phyloP scores from a whole-genome alignment of 1,140 invertebrate genomes.

The Mercenaria mercenaria region DNA sequence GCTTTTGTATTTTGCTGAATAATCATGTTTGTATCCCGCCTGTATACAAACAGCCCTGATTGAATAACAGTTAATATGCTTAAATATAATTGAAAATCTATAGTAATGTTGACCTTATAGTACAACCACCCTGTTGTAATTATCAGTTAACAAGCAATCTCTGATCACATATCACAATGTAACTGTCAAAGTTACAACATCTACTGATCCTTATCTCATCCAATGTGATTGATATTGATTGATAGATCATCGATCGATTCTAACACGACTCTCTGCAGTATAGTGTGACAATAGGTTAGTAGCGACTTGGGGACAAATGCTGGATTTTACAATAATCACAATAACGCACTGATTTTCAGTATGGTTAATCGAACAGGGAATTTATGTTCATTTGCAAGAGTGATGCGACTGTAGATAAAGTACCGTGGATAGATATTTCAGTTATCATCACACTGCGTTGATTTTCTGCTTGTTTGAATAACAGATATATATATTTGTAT shows the following conservation, averaged over 20 bases:
- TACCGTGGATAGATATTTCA: no score
- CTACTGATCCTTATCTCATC: background rate
- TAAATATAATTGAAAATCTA: constrained; percentile 9
- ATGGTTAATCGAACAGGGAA: background rate
- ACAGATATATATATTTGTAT: no score
- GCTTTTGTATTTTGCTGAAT: no score
- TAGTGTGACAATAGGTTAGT: background rate
- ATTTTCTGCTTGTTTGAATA: no score
- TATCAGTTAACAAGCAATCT: background rate
- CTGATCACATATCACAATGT: constrained; percentile 10
- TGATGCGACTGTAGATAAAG: no score
- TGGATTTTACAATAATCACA: background rate
- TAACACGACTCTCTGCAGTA: background rate
- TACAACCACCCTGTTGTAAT: background rate
- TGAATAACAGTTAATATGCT: background rate
- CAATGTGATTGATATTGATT: background rate
- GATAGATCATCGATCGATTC: background rate
- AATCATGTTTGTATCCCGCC: no score
- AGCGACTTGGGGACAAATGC: background rate
- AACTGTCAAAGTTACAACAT: background rate
- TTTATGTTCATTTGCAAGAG: no score
- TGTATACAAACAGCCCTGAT: background rate
- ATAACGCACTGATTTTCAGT: background rate
- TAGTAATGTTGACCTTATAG: constrained; percentile 3
- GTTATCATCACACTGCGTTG: no score